Evolutionary conservation across 2,888 invertebrate genomes (phyloP).

Genomic region (Formica aserva): DNA sequence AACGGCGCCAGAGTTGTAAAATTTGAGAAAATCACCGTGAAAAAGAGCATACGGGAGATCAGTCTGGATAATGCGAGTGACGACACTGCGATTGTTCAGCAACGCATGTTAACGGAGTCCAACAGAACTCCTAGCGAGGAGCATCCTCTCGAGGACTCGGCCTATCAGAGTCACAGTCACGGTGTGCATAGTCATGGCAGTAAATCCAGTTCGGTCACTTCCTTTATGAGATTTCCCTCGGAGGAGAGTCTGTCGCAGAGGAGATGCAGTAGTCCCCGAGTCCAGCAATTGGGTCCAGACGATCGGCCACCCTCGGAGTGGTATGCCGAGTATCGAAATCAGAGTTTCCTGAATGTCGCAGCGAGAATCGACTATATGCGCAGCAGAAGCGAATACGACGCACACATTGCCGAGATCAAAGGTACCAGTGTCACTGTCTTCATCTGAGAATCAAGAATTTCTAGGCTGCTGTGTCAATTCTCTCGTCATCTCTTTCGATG

Average conservation of each 20-base stretch:
- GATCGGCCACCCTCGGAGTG: slow-evolving; percentile 86
- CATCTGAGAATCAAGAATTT: not conserved
- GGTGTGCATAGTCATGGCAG: slow-evolving; percentile 85
- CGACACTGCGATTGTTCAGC: slow-evolving; percentile 43
- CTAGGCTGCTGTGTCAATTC: not conserved
- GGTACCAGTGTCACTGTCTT: slow-evolving; percentile 86
- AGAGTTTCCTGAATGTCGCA: slow-evolving; percentile 89
- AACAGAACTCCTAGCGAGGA: slow-evolving; percentile 88
- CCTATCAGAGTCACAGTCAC: slow-evolving; percentile 87
- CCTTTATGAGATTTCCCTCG: slow-evolving; percentile 87
- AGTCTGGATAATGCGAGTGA: slow-evolving; percentile 66
- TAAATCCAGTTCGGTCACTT: slow-evolving; percentile 87
- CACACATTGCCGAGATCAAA: slow-evolving; percentile 94
- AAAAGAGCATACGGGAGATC: slow-evolving; percentile 89
- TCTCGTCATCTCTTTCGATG: not conserved
- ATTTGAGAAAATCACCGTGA: slow-evolving; percentile 90
- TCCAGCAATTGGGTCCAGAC: slow-evolving; percentile 81
- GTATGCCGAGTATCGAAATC: slow-evolving; percentile 88
- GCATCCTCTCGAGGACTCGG: slow-evolving; percentile 87
- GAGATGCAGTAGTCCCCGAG: slow-evolving; percentile 58
- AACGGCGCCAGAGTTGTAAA: slow-evolving; percentile 90
- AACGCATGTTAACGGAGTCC: slow-evolving; percentile 66
- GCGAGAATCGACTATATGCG: slow-evolving; percentile 91
- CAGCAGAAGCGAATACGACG: slow-evolving; percentile 94
- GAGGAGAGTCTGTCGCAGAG: slow-evolving; percentile 86